Conservation (phyloP, 2,888 invertebrate species). For the Antheraea assamensis region DNA sequence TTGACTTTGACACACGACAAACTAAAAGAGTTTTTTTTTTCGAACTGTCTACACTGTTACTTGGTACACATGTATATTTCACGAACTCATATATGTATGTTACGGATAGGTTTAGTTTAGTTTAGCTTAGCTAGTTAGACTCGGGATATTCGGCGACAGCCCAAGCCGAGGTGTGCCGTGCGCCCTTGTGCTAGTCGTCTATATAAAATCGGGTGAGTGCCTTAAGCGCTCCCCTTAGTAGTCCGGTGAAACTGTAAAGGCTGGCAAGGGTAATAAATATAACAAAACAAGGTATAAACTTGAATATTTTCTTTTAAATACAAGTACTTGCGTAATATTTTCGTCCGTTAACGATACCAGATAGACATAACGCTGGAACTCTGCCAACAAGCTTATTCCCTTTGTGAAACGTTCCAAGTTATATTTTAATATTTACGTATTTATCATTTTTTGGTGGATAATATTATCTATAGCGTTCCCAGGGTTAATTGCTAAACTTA, state of each 20-base stretch:
- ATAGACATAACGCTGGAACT: neutral
- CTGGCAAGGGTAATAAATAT: neutral
- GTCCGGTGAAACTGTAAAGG: neutral
- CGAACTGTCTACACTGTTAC: no score
- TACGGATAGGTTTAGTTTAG: no score
- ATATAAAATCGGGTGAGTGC: no score
- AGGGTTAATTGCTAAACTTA: neutral
- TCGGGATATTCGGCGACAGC: no score
- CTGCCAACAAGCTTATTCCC: neutral
- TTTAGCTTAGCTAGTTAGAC: no score
- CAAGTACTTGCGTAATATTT: constrained; percentile 1
- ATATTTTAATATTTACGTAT: constrained; percentile 5
- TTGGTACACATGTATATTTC: no score
- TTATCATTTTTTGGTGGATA: neutral
- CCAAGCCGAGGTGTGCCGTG: no score
- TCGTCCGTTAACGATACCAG: neutral
- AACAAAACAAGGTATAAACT: neutral
- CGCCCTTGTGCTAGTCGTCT: no score
- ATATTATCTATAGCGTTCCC: neutral
- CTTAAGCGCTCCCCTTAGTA: no score
- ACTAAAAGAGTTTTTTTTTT: no score
- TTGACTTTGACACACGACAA: no score
- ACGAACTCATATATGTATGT: no score
- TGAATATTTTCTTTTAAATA: neutral
- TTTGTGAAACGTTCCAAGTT: neutral